These are phyloP conservation scores for Ptychobarbus kaznakovi DNA, from an alignment of 2,797 vertebrate species.

Conservation along the genomic window DNA sequence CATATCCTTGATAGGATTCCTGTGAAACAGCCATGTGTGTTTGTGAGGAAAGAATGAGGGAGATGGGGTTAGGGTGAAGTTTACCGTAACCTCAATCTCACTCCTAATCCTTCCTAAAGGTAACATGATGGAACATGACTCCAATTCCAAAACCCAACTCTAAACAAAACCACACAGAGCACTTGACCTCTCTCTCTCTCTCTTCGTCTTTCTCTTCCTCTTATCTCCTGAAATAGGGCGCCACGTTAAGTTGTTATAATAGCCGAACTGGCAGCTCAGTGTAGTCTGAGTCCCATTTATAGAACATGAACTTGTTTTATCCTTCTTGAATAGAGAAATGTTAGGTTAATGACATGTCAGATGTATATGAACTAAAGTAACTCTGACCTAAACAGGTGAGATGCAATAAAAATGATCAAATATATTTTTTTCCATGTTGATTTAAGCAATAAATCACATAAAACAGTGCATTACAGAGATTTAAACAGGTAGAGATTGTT, in stretches of 20 bases:
- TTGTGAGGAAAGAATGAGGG: slow-evolving; percentile 46
- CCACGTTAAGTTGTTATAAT: slow-evolving; percentile 24
- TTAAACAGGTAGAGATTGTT: not conserved
- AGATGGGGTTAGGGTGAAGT: slow-evolving; percentile 62
- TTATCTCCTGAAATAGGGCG: slow-evolving; percentile 3
- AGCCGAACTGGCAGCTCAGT: slow-evolving; percentile 1
- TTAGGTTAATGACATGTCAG: not conserved
- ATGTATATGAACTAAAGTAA: not conserved
- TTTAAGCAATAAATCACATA: not conserved
- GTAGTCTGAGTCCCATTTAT: slow-evolving; percentile 10
- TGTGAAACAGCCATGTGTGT: slow-evolving; percentile 35
- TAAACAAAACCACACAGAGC: slow-evolving; percentile 57
- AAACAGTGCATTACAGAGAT: not conserved
- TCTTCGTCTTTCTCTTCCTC: not conserved
- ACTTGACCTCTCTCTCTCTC: slow-evolving; percentile 34
- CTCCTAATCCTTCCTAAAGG: slow-evolving; percentile 63
- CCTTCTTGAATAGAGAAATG: not conserved
- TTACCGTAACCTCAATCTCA: slow-evolving; percentile 66
- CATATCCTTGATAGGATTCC: slow-evolving; percentile 59
- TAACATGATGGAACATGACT: slow-evolving; percentile 64
- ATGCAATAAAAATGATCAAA: not conserved
- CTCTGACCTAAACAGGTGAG: not conserved
- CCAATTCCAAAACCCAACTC: slow-evolving; percentile 57
- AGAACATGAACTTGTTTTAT: slow-evolving; percentile 3
- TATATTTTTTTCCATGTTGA: not conserved